These are phyloP conservation scores for Tineola bisselliella DNA, from an alignment of 2,888 invertebrate genomes.

Conservation along the genomic window DNA sequence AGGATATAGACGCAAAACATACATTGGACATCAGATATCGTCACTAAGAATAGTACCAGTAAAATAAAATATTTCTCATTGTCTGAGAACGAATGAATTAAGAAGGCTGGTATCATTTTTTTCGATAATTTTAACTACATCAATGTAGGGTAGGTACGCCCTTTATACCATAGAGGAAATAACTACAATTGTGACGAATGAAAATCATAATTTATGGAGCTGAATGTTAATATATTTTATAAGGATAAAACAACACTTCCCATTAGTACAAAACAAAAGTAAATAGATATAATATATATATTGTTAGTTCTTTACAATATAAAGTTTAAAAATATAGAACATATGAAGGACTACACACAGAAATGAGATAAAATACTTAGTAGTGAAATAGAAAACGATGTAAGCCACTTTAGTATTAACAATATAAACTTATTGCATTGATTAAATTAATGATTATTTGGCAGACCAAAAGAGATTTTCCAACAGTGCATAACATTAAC, in stretches of 20 bases:
- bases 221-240: constrained; percentile 70
- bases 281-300: constrained; percentile 38
- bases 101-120: too few species aligned
- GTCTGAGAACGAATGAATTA: too few species aligned
- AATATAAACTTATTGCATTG: constrained; percentile 65
- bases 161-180: too few species aligned
- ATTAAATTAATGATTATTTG: constrained; percentile 54
- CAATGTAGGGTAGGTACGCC: too few species aligned
- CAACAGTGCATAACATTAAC: constrained; percentile 65
- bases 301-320: constrained; percentile 68
- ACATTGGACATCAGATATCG: too few species aligned
- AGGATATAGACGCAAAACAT: too few species aligned
- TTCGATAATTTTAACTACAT: too few species aligned
- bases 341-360: constrained; percentile 68
- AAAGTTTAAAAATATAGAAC: constrained; percentile 68
- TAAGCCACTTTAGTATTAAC: constrained; percentile 68
- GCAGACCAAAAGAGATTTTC: constrained; percentile 69
- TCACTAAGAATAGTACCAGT: too few species aligned
- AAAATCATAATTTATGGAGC: constrained; percentile 65
- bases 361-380: constrained; percentile 67
- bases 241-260: constrained; percentile 70
- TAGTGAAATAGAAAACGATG: constrained; percentile 62
- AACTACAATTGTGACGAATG: constrained; percentile 29
- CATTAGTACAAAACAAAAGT: constrained; percentile 70
- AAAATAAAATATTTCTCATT: too few species aligned